A percentile compares a stretch with the other conserved stretches of the same genome.
Evolutionary conservation across 1,140 invertebrate genomes (phyloP).

Genomic region (Caenorhabditis briggsae): DNA sequence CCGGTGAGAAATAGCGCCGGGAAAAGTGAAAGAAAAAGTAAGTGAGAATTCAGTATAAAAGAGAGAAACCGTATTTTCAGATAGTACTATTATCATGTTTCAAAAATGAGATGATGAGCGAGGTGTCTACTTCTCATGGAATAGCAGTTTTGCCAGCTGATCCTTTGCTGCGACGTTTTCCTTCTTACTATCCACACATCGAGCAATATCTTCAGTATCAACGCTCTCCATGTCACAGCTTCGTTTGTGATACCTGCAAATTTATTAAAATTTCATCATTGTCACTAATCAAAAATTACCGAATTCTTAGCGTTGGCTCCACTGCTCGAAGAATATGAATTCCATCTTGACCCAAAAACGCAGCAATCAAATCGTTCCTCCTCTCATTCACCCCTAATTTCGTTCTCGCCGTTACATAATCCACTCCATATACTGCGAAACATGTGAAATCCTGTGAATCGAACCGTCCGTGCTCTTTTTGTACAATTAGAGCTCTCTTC

Average conservation of each 20-base stretch:
- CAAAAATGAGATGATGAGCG: slow-evolving; percentile 16
- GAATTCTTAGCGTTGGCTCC: slow-evolving; percentile 74
- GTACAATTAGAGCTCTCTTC: slow-evolving; percentile 70
- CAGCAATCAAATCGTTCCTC: slow-evolving; percentile 69
- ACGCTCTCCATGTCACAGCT: slow-evolving; percentile 66
- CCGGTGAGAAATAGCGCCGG: neutral
- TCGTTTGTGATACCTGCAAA: slow-evolving; percentile 67
- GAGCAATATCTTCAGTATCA: slow-evolving; percentile 63
- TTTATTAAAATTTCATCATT: too few relatives aligned
- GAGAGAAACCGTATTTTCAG: slow-evolving; percentile 28
- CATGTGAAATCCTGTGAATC: slow-evolving; percentile 74
- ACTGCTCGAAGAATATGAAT: slow-evolving; percentile 74
- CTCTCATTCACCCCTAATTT: slow-evolving; percentile 55
- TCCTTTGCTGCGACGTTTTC: slow-evolving; percentile 72
- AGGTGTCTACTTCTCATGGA: slow-evolving; percentile 60
- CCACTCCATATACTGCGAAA: slow-evolving; percentile 70
- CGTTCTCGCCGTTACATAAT: slow-evolving; percentile 68
- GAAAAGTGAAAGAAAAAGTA: neutral
- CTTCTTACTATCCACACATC: slow-evolving; percentile 69
- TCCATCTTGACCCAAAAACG: slow-evolving; percentile 70
- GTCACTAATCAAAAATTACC: slow-evolving; percentile 42
- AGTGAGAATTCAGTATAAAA: slow-evolving; percentile 2
- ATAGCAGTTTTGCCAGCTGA: slow-evolving; percentile 72
- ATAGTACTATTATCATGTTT: neutral
- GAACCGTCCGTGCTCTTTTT: slow-evolving; percentile 76